Conservation (phyloP, 2,113 vertebrate species). For the Synchiropus splendidus region DNA sequence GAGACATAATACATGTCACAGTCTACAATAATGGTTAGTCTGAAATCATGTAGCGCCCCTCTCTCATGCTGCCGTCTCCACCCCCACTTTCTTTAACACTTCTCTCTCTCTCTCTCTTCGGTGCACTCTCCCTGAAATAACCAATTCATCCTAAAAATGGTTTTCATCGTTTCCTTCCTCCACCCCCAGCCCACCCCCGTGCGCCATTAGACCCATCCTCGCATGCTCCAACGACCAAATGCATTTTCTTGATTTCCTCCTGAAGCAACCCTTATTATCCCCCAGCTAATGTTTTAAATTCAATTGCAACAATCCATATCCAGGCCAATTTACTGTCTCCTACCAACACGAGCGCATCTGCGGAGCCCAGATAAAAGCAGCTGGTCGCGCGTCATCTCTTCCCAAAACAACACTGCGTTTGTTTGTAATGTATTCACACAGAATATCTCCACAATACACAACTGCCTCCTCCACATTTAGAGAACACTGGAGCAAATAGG, state of each 20-base stretch:
- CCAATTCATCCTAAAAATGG: constrained; percentile 61
- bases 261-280: constrained; percentile 55
- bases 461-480: constrained; percentile 39
- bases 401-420: constrained; percentile 40
- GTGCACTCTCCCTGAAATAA: constrained; percentile 44
- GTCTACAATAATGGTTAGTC: constrained; percentile 68
- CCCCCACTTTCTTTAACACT: constrained; percentile 33
- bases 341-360: constrained; percentile 59
- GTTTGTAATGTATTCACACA: constrained; percentile 41
- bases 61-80: constrained; percentile 18
- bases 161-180: constrained; percentile 43
- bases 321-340: constrained; percentile 64
- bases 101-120: constrained; percentile 19
- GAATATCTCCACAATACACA: constrained; percentile 32
- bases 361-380: constrained; percentile 68
- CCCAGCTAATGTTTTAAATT: constrained; percentile 69
- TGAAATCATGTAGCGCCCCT: constrained; percentile 63
- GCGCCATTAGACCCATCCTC: constrained; percentile 56
- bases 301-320: constrained; percentile 67
- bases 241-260: constrained; percentile 65
- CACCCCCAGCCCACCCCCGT: constrained; percentile 44
- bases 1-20: constrained; percentile 67
- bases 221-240: constrained; percentile 57
- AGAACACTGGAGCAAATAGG: constrained; percentile 45
- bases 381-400: constrained; percentile 31